Conservation (phyloP, 2,113 vertebrate genomes). For the Clinocottus analis region DNA sequence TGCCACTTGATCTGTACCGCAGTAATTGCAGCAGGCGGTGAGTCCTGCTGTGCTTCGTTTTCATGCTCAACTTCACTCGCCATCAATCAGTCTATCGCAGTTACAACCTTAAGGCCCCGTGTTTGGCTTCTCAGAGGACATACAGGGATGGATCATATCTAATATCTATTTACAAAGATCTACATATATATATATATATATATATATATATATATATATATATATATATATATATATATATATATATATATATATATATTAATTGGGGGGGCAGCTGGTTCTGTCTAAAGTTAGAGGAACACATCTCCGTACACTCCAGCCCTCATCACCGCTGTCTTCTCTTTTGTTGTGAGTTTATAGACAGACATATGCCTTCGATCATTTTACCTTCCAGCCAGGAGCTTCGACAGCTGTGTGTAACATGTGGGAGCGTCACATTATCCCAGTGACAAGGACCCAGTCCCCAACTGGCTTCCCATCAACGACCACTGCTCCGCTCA, state of each 20-base stretch:
- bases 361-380: neutral
- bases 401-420: neutral
- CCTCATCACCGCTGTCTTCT: neutral
- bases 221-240: slow-evolving; percentile 2
- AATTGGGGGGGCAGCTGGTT: neutral
- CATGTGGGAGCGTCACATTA: neutral
- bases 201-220: slow-evolving; percentile 1
- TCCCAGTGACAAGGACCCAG: neutral
- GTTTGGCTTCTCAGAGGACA: slow-evolving; percentile 14
- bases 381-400: neutral
- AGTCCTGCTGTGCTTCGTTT: slow-evolving; percentile 50
- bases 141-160: neutral
- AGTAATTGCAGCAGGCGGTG: slow-evolving; percentile 40
- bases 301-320: neutral
- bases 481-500: neutral
- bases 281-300: neutral
- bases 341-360: neutral
- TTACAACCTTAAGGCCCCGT: slow-evolving; percentile 1
- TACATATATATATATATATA: neutral
- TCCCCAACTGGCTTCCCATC: neutral
- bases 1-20: slow-evolving; percentile 47
- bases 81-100: slow-evolving; percentile 31
- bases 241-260: slow-evolving; percentile 5
- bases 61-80: slow-evolving; percentile 54
- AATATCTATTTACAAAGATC: slow-evolving; percentile 13